Base-by-base conservation (phyloP, 1,140 invertebrate species). In the Phthorimaea operculella region DNA sequence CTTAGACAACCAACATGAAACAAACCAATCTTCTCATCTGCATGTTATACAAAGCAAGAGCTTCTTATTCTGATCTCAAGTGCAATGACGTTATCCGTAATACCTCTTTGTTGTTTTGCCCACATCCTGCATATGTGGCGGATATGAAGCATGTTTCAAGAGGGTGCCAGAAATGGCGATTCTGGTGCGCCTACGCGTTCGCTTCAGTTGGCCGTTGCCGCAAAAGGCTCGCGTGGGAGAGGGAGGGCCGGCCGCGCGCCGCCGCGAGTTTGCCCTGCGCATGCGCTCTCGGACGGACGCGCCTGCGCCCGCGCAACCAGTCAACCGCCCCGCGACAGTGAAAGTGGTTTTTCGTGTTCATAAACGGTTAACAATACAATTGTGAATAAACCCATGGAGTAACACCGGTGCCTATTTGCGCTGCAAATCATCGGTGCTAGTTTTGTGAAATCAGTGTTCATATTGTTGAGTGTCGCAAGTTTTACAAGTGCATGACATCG, bases 161-260 rank as follows among this genome's bases (percentile, higher is more conserved):
- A 63, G 77, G 79, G 72, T 80, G 68, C 61, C 75, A 62, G 69
- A 79, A 73, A 79, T 73, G 76, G 78, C 54, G 48, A 70, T 76
- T 76, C 75, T 66, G 74, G 72, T 80, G 70, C 70, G 68, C 76
- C 76, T 59, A 79, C 78, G 60, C 52, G 39, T 58, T 60, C 62
- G 65, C 53, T 65, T 68, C 70, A 69, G 57, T 71, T 68, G 65
- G 51, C 66, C 68, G 56, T 70, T 66, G 64, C 54, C 61, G 51
- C 57, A 63, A 69, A 65, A 63, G 68, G 68, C 58, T 54, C 52
- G 69, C 54, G 74, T 64, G 70, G 70, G 76, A 76, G 68, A 68
- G 74, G 69, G 76, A 63, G 55, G 53, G 54, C 39, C 57, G 17
- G 50, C 52, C 52, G 57, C 49, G 28, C 48, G 17, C 4, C 7